Evolutionary conservation across 2,113 vertebrate genomes (phyloP).

Genomic region (Nannobrachium achirus): DNA sequence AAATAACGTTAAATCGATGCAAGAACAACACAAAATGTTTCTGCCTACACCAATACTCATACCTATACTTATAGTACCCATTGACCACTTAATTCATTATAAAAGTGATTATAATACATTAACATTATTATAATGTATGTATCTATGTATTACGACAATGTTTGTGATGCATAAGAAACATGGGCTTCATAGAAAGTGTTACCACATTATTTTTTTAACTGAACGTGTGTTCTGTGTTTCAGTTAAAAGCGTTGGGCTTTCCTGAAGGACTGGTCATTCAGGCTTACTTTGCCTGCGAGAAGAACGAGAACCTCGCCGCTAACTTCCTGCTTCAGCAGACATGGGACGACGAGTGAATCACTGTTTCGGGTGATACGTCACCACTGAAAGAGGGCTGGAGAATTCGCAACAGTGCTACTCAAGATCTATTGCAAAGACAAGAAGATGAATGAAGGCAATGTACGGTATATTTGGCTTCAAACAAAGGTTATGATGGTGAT

Average conservation of each 20-base stretch:
- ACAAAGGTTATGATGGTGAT: too few relatives aligned
- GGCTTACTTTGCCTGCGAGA: conserved; percentile 83
- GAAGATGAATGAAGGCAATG: conserved; percentile 1
- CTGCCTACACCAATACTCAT: too few relatives aligned
- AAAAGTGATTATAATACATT: too few relatives aligned
- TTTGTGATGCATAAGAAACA: too few relatives aligned
- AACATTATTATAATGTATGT: background rate
- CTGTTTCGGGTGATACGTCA: background rate
- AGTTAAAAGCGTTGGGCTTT: conserved; percentile 84
- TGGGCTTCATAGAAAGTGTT: background rate
- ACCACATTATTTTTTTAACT: background rate
- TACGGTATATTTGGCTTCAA: background rate
- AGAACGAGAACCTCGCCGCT: conserved; percentile 82
- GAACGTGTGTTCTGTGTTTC: conserved; percentile 41
- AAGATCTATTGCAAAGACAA: conserved; percentile 15
- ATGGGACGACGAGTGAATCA: conserved; percentile 80
- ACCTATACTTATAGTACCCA: too few relatives aligned
- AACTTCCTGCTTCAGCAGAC: conserved; percentile 84
- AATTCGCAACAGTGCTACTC: conserved; percentile 21
- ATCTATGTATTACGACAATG: background rate
- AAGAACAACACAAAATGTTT: too few relatives aligned
- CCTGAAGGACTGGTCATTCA: conserved; percentile 83
- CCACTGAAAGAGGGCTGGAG: conserved; percentile 13
- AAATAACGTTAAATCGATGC: too few relatives aligned
- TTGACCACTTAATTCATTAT: too few relatives aligned